Evolutionary conservation across 2,797 vertebrate genomes (phyloP), one percentile per base, ranked within the genome.

Genomic region (Sphenodon punctatus): DNA sequence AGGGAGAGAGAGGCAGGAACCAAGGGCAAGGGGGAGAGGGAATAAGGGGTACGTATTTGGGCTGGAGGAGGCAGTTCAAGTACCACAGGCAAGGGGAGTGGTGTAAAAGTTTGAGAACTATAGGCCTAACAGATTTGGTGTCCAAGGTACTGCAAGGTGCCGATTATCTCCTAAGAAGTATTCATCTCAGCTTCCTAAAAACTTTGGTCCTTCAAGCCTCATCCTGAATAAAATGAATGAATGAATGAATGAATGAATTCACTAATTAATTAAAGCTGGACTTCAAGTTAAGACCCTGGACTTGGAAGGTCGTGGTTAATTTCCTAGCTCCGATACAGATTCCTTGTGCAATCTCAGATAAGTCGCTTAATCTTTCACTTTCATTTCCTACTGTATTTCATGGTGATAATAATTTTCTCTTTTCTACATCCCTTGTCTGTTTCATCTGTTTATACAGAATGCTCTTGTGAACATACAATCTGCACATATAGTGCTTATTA

Each of bases 111-210:
- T n/a, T n/a, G n/a, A n/a, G n/a, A n/a, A n/a, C n/a, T n/a, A n/a
- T n/a, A n/a, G n/a, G n/a, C n/a, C 51, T 82, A 56, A 82, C 48
- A 80, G 14, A 86, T 76, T 66, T 60, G 86, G 68, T 66, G 78
- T 73, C 84, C 75, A 84, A 84, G 48, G n/a, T 81, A 59, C 68
- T 67, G 25, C 25, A 80, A 81, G 78, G 69, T 3, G 41, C 30
- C 49, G 61, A 77, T 34, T 79, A 75, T 77, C 67, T 77, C 45
- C 39, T 32, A 36, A 1, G 25, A 72, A n/a, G 32, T 34, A 10
- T 20, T 58, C 20, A 36, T 36, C 34, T 34, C 34, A 36, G 34
- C 34, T 36, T 20, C 32, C 7, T 13, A 7, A 7, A 38, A n/a
- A n/a, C n/a, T 1, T 51, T 34, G 59, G 55, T 79, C 0, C 0